Conservation (phyloP, 1,140 invertebrate genomes). For the Carcinoscorpius rotundicauda region DNA sequence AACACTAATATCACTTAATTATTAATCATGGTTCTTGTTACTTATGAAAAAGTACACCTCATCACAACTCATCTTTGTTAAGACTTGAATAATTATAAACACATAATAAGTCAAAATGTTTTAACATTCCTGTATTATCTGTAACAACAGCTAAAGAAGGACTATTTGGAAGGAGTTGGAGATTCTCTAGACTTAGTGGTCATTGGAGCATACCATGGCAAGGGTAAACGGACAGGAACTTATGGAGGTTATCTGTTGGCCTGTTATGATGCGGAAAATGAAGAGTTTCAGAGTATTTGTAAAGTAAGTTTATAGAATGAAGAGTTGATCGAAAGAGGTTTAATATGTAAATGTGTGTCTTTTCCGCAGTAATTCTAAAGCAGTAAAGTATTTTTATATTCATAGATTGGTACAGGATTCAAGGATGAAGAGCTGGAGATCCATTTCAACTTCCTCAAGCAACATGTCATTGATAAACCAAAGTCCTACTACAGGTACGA, state of each 20-base stretch:
- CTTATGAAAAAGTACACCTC: too few species aligned
- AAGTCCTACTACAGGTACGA: constrained; percentile 83
- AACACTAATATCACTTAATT: too few species aligned
- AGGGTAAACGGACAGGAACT: constrained; percentile 82
- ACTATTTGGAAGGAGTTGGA: constrained; percentile 46
- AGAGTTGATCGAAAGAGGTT: neutral
- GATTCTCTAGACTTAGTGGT: constrained; percentile 65
- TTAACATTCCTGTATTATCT: too few species aligned
- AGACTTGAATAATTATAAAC: too few species aligned
- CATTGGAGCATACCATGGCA: constrained; percentile 86
- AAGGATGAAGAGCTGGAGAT: constrained; percentile 75
- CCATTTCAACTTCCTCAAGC: constrained; percentile 60
- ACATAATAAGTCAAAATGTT: neutral
- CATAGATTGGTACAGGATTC: constrained; percentile 92
- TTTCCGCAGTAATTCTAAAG: too few species aligned
- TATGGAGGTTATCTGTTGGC: constrained; percentile 95
- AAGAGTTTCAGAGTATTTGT: constrained; percentile 86
- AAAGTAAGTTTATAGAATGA: constrained; percentile 45
- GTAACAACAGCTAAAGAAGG: constrained; percentile 42
- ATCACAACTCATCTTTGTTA: too few species aligned
- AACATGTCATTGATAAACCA: constrained; percentile 56
- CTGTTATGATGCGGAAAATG: constrained; percentile 86
- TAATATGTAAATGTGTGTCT: neutral
- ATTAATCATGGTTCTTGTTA: too few species aligned
- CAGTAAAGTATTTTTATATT: too few species aligned